Percentiles rank a stretch among this genome's conserved stretches.
Evolutionary conservation across 2,113 vertebrate genomes (phyloP).

Genomic region (Erythrocebus patas): DNA sequence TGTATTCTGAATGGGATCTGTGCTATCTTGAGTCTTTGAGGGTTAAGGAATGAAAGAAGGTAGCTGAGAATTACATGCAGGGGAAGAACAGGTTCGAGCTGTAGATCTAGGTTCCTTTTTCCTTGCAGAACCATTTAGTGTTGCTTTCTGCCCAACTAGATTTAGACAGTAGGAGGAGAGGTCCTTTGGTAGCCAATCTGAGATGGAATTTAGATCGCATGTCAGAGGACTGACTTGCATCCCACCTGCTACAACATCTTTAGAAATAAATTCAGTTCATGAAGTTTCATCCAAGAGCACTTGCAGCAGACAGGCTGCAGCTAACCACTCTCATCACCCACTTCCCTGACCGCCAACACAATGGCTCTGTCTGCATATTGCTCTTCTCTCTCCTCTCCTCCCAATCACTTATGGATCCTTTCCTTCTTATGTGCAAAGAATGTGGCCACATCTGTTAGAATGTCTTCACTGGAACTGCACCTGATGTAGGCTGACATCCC

Average conservation of each 20-base stretch:
- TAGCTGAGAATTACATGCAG: not conserved
- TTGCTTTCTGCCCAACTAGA: not conserved
- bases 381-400: not conserved
- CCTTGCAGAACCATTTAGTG: not conserved
- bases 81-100: not conserved
- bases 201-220: not conserved
- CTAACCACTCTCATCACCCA: rapidly evolving
- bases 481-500: not conserved
- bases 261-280: not conserved
- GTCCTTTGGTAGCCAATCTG: not conserved
- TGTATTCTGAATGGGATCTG: not conserved
- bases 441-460: not conserved
- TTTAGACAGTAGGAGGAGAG: not conserved
- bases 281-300: not conserved
- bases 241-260: not conserved
- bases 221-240: not conserved
- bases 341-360: rapidly evolving
- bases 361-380: not conserved
- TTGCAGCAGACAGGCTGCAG: rapidly evolving
- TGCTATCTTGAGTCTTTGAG: not conserved
- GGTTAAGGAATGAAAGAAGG: not conserved
- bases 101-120: not conserved
- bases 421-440: not conserved
- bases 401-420: not conserved
- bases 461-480: not conserved